Evolutionary conservation across 2,888 invertebrate genomes (phyloP), one percentile per base, ranked within the genome.

Genomic region (Rhagonycha lutea): DNA sequence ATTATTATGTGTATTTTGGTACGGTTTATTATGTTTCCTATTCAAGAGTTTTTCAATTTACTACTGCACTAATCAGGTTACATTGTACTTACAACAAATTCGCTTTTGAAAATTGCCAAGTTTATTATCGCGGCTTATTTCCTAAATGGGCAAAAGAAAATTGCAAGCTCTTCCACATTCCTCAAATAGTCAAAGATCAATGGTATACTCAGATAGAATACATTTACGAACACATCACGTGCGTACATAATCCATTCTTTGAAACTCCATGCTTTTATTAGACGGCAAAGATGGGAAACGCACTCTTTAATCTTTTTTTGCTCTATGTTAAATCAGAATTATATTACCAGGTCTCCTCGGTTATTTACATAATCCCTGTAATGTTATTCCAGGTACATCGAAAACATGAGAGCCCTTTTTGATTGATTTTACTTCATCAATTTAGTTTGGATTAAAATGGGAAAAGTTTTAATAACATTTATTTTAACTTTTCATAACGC

Each of bases 161-260:
- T 28, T 61, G 14, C 29, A 61, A 26, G 61, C 26, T 72, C 68
- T 68, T 68, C 67, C 68, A 61, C 68, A 71, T 72, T 72, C 68
- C 29, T 72, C n/a, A 23, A 14, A 72, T 72, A 61, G 68, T 26
- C 14, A 60, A 26, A 72, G 72, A 72, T 72, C 72, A 72, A 72
- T 72, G 72, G 72, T 68, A 68, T 61, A 14, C 28, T n/a, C 24
- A 65, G 63, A 65, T 65, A 26, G 63, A 65, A 65, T 65, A 65
- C 63, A 65, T 65, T 65, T 65, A 26, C 18, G 24, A 65, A 65
- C 63, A 65, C 63, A 65, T 65, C 63, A 65, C 63, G 63, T 65
- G n/a, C 63, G 63, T 65, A 62, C n/a, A 65, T 65, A 62, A 62
- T 62, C 62, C 62, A 62, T 62, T 62, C 62, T 62, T 65, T 65